Evolutionary conservation across 2,888 invertebrate species (phyloP), one percentile per base, ranked within the genome.

Genomic region (Hyles lineata): DNA sequence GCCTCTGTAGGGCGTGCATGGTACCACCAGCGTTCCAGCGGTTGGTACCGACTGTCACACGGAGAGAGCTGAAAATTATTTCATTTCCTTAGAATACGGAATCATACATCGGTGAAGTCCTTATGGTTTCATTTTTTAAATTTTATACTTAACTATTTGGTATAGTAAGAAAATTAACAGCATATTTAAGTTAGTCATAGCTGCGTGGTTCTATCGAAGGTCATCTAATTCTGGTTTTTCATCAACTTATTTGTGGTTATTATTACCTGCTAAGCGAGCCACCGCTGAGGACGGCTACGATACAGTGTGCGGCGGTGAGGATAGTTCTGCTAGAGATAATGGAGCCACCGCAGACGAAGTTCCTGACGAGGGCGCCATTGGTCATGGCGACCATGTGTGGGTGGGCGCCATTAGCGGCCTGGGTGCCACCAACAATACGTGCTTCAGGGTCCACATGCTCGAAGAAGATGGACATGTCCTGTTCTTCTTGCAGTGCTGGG

Each of bases 231-330:
- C 8, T 35, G 35, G 35, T 8, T 35, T 35, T 1, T 8, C 35
- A 35, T 7, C 35, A 7, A 35, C 35, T 35, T 35, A 35, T 35
- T 35, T 35, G 35, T 7, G 9, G 9, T 7, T 35, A 35, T 0
- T 35, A 35, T 74, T 69, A 88, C 89, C 74, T 84, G 76, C 74
- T 77, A 8, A 87, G 81, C 1, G 80, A 75, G 1, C 84, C 84
- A 29, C 76, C 77, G 72, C 80, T 82, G 78, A 79, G 84, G 0
- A 83, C 85, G 50, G 83, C 82, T 0, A 70, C 85, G 70, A 92
- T 87, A 74, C 92, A 92, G 71, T 92, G 92, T 0, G 92, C 92
- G 2, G 92, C 92, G 0, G 91, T 92, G 19, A 92, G 81, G 1
- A 92, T 82, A 23, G 82, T 83, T 0, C 87, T 76, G 0, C 25